Base-by-base conservation (phyloP, 2,113 vertebrate species). In the Vulpes vulpes region DNA sequence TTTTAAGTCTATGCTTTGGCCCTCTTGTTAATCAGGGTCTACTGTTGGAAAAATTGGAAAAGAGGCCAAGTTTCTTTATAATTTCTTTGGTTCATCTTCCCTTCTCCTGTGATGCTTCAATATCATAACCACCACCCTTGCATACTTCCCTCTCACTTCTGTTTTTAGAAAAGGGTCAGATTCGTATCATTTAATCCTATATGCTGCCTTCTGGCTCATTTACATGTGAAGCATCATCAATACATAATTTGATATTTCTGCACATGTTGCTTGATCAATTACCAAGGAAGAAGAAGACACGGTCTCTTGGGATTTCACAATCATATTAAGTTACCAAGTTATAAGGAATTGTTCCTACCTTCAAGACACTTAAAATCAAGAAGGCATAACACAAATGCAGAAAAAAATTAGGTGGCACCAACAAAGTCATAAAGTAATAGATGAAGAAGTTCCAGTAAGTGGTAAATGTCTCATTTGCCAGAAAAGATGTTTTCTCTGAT, bases 1-100 rank as follows among this genome's bases (percentile, higher is more conserved):
- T 79, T 80, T 95, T 95, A 88, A 88, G 69, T 79, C 65, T 65
- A 27, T 30, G 32, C 49, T 94, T 84, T 91, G 83, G 35, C 43
- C 7, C 2, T 53, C n/a, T n/a, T 84, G 32, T 43, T 84, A 74
- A 79, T 84, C 67, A 53, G 49, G n/a, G 74, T 65, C 71, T 57
- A 19, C 55, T 90, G 27, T 16, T 84, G 62, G 57, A 79, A 94
- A 81, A 83, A 22, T 16, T 79, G 25, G 16, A 91, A 88, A 62
- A 27, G 9, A 65, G 2, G 23, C 74, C 67, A 53, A 55, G 6
- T 22, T 95, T 86, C 32, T 51, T 88, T 51, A 2, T 43, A 32
- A 23, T 60, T 7, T 81, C 14, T 90, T 82, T 73, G 62, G 3
- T 27, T 83, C 15, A 12, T 38, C 16, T 10, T 69, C 11, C 19